These are phyloP conservation scores for Apodemia zela DNA, from an alignment of 2,888 invertebrate genomes.

Conservation along the genomic window DNA sequence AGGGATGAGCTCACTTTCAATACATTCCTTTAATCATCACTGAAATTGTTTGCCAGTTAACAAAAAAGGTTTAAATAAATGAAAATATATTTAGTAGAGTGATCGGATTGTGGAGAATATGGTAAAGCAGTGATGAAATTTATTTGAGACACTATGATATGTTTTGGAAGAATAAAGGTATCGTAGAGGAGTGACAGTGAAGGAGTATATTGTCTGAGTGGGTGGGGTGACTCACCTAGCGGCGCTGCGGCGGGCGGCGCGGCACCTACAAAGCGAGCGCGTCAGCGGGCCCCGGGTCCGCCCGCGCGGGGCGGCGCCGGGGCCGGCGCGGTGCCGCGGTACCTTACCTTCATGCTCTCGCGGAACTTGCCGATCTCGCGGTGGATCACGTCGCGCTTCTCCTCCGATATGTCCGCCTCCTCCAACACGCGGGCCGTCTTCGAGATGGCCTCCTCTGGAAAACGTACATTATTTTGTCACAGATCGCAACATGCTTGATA, in stretches of 20 bases:
- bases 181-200: too few relatives aligned
- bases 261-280: slow-evolving; percentile 28
- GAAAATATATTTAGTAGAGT: too few relatives aligned
- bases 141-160: too few relatives aligned
- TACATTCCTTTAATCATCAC: too few relatives aligned
- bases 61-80: too few relatives aligned
- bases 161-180: too few relatives aligned
- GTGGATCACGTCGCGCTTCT: slow-evolving; percentile 96
- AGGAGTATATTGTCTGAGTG: too few relatives aligned
- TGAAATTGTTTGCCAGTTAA: too few relatives aligned
- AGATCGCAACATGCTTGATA: too few relatives aligned
- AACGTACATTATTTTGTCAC: not conserved
- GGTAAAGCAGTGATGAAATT: too few relatives aligned
- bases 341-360: slow-evolving; percentile 94
- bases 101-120: too few relatives aligned
- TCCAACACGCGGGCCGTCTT: slow-evolving; percentile 85
- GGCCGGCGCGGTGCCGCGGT: slow-evolving; percentile 22
- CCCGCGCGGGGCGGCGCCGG: slow-evolving; percentile 25
- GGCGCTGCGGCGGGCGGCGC: slow-evolving; percentile 26
- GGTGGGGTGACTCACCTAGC: slow-evolving; percentile 21
- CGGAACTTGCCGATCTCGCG: slow-evolving; percentile 98
- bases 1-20: too few relatives aligned
- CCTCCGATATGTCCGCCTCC: slow-evolving; percentile 96
- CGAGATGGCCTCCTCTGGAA: slow-evolving; percentile 83
- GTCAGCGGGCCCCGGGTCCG: slow-evolving; percentile 18